A percentile compares a stretch with the other conserved stretches of the same genome.
phyloP scores from a whole-genome alignment of 2,888 invertebrate genomes.

The Caenorhabditis wallacei region DNA sequence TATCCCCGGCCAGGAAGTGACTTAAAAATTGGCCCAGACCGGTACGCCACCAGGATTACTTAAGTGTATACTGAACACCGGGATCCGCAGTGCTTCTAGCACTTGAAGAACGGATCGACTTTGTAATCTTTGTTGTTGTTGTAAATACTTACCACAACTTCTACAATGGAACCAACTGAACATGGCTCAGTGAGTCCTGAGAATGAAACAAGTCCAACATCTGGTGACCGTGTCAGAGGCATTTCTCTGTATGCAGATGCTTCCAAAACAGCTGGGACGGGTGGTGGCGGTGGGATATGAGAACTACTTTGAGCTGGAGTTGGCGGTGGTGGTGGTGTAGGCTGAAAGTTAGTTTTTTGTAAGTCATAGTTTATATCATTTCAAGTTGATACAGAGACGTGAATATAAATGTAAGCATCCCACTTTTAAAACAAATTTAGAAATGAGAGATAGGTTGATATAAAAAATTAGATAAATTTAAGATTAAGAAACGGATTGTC shows the following conservation, averaged over 20 bases:
- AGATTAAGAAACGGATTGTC: too few species aligned
- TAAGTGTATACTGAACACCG: too few species aligned
- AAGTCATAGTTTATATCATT: too few species aligned
- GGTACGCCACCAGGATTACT: too few species aligned
- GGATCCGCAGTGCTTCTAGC: too few species aligned
- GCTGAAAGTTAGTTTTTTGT: constrained; percentile 17
- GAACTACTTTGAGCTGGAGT: constrained; percentile 46
- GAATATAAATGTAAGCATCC: not conserved
- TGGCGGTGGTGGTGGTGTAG: constrained; percentile 37
- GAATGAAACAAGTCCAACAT: constrained; percentile 81
- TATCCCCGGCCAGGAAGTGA: too few species aligned
- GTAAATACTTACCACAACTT: constrained; percentile 88
- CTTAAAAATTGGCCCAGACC: too few species aligned
- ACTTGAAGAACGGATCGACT: too few species aligned
- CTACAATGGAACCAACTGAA: constrained; percentile 94
- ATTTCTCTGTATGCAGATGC: constrained; percentile 69
- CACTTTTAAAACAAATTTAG: too few species aligned
- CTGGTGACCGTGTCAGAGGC: constrained; percentile 65
- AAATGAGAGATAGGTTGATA: too few species aligned
- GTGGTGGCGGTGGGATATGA: constrained; percentile 58
- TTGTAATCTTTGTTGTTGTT: too few species aligned
- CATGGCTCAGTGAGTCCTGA: constrained; percentile 94
- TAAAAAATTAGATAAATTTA: too few species aligned
- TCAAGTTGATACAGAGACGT: constrained; percentile 23
- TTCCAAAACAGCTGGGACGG: constrained; percentile 65